Conservation (phyloP, 2,888 invertebrate genomes). For the Phoenoteleia sp. region DNA sequence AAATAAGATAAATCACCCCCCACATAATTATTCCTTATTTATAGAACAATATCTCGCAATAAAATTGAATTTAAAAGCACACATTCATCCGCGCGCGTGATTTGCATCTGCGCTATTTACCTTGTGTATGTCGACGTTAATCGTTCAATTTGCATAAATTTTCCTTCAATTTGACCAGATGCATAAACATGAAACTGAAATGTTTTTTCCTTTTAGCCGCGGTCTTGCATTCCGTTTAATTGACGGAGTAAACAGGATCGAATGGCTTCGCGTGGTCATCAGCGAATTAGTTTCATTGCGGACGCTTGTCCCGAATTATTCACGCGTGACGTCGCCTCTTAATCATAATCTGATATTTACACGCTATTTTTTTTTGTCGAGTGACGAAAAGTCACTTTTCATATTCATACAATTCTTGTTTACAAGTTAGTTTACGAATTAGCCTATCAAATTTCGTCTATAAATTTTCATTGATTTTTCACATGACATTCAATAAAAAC, state of each 20-base stretch:
- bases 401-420: too few relatives aligned
- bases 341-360: neutral
- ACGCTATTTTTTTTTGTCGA: too few relatives aligned
- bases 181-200: slow-evolving; percentile 41
- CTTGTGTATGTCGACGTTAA: slow-evolving; percentile 42
- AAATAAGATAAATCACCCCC: slow-evolving; percentile 15
- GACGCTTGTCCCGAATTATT: slow-evolving; percentile 15
- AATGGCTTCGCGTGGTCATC: slow-evolving; percentile 28
- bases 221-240: slow-evolving; percentile 12
- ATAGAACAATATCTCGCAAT: slow-evolving; percentile 48
- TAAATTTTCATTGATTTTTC: too few relatives aligned
- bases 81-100: slow-evolving; percentile 15
- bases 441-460: too few relatives aligned
- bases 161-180: slow-evolving; percentile 52
- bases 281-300: slow-evolving; percentile 37
- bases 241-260: slow-evolving; percentile 36
- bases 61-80: slow-evolving; percentile 37
- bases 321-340: slow-evolving; percentile 4
- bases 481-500: too few relatives aligned
- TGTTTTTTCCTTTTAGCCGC: slow-evolving; percentile 35
- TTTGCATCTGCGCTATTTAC: slow-evolving; percentile 50
- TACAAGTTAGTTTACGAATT: too few relatives aligned
- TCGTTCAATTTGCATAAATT: slow-evolving; percentile 55
- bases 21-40: slow-evolving; percentile 35
- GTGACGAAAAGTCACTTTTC: too few relatives aligned